Evolutionary conservation across 2,888 invertebrate genomes (phyloP).

Genomic region (Agrochola litura): DNA sequence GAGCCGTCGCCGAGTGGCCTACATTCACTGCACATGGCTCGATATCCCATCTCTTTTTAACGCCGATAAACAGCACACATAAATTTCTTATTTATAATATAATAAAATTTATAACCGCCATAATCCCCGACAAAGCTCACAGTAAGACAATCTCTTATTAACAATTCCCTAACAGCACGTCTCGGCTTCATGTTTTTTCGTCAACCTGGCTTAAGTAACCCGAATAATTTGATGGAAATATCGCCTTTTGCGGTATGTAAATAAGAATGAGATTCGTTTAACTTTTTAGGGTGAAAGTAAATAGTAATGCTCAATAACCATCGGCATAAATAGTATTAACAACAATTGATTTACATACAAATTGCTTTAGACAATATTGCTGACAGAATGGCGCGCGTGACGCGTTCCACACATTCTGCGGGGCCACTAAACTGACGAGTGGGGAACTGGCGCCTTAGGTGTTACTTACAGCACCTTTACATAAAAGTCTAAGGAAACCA

Average conservation of each 20-base stretch:
- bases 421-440: conserved; percentile 69
- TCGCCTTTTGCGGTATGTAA: conserved; percentile 61
- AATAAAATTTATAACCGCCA: conserved; percentile 87
- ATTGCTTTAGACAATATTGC: conserved; percentile 91
- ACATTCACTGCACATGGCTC: conserved; percentile 67
- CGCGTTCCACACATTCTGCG: conserved; percentile 80
- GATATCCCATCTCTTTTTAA: conserved; percentile 69
- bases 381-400: conserved; percentile 89
- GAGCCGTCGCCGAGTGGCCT: conserved; percentile 45
- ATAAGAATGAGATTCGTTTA: conserved; percentile 73
- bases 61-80: conserved; percentile 79
- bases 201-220: conserved; percentile 72
- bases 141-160: conserved; percentile 84
- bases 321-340: conserved; percentile 90
- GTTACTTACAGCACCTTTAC: background rate
- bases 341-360: conserved; percentile 91
- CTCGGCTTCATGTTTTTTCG: conserved; percentile 81
- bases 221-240: conserved; percentile 49
- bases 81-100: conserved; percentile 87
- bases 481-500: no score
- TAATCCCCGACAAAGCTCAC: conserved; percentile 77
- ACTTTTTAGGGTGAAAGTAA: conserved; percentile 79
- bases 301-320: conserved; percentile 89
- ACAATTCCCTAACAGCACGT: conserved; percentile 86
- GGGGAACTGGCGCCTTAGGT: background rate